Percentiles rank a stretch among this genome's conserved stretches.
phyloP scores from a whole-genome alignment of 2,888 invertebrate species.

The Crocallis elinguaria region DNA sequence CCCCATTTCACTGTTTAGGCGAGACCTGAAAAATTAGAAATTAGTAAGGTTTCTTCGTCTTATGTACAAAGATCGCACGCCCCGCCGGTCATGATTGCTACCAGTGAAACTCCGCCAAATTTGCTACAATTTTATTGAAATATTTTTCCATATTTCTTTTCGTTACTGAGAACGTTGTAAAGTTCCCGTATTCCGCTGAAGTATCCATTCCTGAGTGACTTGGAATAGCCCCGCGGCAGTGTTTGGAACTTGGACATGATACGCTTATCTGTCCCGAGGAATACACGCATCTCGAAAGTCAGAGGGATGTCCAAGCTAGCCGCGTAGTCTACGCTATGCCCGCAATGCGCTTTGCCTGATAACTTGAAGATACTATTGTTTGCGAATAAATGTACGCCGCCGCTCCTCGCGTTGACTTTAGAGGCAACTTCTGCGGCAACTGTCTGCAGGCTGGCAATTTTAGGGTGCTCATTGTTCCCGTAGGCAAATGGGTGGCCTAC shows the following conservation, averaged over 20 bases:
- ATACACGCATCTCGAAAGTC: constrained; percentile 72
- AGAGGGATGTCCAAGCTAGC: constrained; percentile 50
- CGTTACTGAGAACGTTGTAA: constrained; percentile 55
- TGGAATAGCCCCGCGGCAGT: constrained; percentile 62
- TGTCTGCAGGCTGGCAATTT: constrained; percentile 35
- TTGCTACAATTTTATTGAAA: constrained; percentile 35
- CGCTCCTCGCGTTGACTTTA: constrained; percentile 65
- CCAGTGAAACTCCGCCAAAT: constrained; percentile 37
- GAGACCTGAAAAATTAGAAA: constrained; percentile 25
- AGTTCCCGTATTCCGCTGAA: constrained; percentile 68
- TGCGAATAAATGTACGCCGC: constrained; percentile 56
- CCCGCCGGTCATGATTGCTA: constrained; percentile 34
- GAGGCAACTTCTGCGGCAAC: constrained; percentile 56
- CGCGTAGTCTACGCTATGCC: constrained; percentile 74
- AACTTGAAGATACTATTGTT: constrained; percentile 59
- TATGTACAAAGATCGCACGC: constrained; percentile 44
- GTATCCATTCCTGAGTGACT: constrained; percentile 63
- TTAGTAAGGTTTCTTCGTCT: constrained; percentile 27
- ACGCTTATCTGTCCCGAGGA: constrained; percentile 53
- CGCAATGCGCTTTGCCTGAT: constrained; percentile 62
- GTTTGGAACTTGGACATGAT: constrained; percentile 65
- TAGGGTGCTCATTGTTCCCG: constrained; percentile 42
- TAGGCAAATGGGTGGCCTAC: constrained; percentile 87
- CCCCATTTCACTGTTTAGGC: constrained; percentile 44
- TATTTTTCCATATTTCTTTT: constrained; percentile 48